A percentile compares a stretch with the other conserved stretches of the same genome.
phyloP scores from a whole-genome alignment of 2,113 vertebrate species.

The Malurus alboscapulatus region DNA sequence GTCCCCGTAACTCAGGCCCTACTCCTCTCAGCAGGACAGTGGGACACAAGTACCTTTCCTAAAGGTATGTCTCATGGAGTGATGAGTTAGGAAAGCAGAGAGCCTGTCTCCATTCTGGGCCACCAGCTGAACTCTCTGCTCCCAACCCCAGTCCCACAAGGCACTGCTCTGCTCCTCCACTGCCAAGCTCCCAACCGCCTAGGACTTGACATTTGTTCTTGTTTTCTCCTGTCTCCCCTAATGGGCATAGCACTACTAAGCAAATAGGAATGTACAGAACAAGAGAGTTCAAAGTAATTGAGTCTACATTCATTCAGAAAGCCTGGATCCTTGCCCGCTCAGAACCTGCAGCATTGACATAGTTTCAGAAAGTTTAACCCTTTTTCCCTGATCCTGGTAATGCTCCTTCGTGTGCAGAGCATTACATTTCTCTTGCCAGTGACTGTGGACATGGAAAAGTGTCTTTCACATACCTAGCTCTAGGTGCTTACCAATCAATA shows the following conservation, averaged over 20 bases:
- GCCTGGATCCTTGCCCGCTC: slow-evolving; percentile 62
- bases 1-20: slow-evolving; percentile 22
- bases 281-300: slow-evolving; percentile 74
- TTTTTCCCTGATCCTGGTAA: slow-evolving; percentile 35
- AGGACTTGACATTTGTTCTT: slow-evolving; percentile 73
- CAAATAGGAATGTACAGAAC: slow-evolving; percentile 73
- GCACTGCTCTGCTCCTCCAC: slow-evolving; percentile 29
- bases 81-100: slow-evolving; percentile 2
- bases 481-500: neutral
- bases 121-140: slow-evolving; percentile 21
- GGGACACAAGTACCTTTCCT: slow-evolving; percentile 41
- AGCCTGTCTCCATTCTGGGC: slow-evolving; percentile 2
- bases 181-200: slow-evolving; percentile 58
- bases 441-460: neutral
- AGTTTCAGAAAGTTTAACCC: slow-evolving; percentile 71
- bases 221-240: slow-evolving; percentile 72
- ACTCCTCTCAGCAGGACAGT: slow-evolving; percentile 36
- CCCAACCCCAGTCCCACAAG: slow-evolving; percentile 40
- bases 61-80: neutral
- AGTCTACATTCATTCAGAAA: slow-evolving; percentile 71
- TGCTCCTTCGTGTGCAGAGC: neutral
- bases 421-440: neutral
- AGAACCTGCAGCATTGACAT: slow-evolving; percentile 70
- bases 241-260: slow-evolving; percentile 73
- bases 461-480: slow-evolving; percentile 8